phyloP scores from a whole-genome alignment of 2,113 vertebrate species.

The Sinocyclocheilus grahami region DNA sequence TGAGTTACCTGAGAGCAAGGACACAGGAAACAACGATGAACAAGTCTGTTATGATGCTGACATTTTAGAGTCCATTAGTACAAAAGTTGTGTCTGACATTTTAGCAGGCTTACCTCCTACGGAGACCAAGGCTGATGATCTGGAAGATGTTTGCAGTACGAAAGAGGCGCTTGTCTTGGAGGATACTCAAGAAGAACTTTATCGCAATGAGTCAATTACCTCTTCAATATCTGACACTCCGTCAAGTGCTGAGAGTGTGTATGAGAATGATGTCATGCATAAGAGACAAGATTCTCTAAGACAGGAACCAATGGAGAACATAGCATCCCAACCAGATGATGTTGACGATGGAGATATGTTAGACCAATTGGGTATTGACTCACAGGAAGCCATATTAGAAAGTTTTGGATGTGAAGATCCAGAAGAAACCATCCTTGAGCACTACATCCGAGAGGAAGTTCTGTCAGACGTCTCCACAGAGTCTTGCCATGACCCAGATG shows the following conservation, averaged over 20 bases:
- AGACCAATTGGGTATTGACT: constrained; percentile 45
- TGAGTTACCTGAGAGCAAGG: constrained; percentile 64
- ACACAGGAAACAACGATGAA: constrained; percentile 59
- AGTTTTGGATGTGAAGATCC: constrained; percentile 40
- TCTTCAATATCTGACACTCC: constrained; percentile 74
- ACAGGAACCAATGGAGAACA: constrained; percentile 53
- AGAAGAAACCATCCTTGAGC: constrained; percentile 67
- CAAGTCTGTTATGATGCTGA: constrained; percentile 55
- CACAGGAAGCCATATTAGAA: constrained; percentile 56
- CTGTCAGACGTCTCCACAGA: constrained; percentile 74
- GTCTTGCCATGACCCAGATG: constrained; percentile 69
- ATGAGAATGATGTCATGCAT: constrained; percentile 68
- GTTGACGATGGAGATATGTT: constrained; percentile 53
- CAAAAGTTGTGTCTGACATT: constrained; percentile 42
- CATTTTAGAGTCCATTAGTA: constrained; percentile 44
- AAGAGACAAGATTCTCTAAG: constrained; percentile 62
- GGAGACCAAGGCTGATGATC: constrained; percentile 41
- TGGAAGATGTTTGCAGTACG: constrained; percentile 49
- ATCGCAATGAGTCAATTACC: constrained; percentile 72
- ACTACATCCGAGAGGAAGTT: constrained; percentile 69
- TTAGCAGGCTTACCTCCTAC: constrained; percentile 48
- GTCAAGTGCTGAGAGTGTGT: constrained; percentile 74
- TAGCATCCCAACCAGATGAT: constrained; percentile 45
- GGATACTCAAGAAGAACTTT: constrained; percentile 63
- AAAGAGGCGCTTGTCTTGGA: constrained; percentile 65